Conservation (phyloP, 2,888 invertebrate species). For the Lithophane leautieri region DNA sequence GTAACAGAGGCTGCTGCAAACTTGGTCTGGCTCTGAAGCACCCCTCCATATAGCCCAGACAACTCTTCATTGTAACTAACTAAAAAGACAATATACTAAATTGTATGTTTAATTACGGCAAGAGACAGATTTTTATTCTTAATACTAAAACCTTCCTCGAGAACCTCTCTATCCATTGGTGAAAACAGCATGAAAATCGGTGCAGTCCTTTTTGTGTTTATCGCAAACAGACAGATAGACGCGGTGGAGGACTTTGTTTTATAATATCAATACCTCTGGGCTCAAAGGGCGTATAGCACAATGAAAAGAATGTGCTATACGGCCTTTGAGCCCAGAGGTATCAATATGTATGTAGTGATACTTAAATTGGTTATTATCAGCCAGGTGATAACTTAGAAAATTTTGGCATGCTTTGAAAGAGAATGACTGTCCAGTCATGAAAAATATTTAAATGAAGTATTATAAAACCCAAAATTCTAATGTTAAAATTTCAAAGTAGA, state of each 20-base stretch:
- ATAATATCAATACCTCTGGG: too few species aligned
- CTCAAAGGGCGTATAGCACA: too few species aligned
- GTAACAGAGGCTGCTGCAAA: constrained; percentile 93
- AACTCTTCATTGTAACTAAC: constrained; percentile 97
- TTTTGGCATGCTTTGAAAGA: not conserved
- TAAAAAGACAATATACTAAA: constrained; percentile 34
- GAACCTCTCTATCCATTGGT: too few species aligned
- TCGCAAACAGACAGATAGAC: too few species aligned
- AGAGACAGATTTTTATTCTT: not conserved
- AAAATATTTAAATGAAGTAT: not conserved
- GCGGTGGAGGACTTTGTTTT: too few species aligned
- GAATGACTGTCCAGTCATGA: not conserved
- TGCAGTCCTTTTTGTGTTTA: too few species aligned
- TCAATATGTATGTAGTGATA: too few species aligned
- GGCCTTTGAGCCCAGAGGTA: too few species aligned
- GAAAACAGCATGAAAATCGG: too few species aligned
- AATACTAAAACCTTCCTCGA: too few species aligned
- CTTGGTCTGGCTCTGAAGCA: constrained; percentile 94
- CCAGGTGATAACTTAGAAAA: not conserved
- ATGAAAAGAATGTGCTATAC: too few species aligned
- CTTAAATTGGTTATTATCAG: not conserved
- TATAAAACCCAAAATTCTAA: not conserved
- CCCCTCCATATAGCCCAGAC: constrained; percentile 96
- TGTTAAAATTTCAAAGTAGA: not conserved
- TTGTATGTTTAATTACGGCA: not conserved